Conservation (phyloP, 2,113 vertebrate genomes). For the Cyprinodon tularosa region DNA sequence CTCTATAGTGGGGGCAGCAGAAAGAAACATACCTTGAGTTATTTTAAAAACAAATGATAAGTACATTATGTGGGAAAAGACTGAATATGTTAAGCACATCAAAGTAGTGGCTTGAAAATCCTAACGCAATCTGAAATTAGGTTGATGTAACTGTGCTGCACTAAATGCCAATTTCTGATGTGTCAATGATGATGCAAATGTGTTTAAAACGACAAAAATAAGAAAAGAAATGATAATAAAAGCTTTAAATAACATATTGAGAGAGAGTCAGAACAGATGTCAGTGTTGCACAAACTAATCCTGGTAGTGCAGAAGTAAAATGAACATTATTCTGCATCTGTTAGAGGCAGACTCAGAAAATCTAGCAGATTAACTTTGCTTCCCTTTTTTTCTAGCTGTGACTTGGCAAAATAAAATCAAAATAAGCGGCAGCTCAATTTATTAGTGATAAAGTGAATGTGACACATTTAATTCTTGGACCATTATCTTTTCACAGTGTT, state of each 20-base stretch:
- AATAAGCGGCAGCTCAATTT: not conserved
- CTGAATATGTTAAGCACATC: not conserved
- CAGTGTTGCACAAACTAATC: not conserved
- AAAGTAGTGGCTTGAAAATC: not conserved
- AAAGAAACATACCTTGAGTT: not conserved
- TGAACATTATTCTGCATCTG: slow-evolving; percentile 4
- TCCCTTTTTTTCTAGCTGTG: slow-evolving; percentile 2
- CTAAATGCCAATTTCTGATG: not conserved
- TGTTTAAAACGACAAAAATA: not conserved
- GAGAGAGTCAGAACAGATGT: slow-evolving; percentile 5
- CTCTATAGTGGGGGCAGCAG: not conserved
- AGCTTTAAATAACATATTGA: not conserved
- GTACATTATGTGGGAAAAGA: not conserved
- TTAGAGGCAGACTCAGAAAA: not conserved
- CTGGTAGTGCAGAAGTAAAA: not conserved
- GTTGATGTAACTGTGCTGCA: not conserved
- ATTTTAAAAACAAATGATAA: not conserved
- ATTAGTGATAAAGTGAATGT: not conserved
- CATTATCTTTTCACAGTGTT: slow-evolving; percentile 15
- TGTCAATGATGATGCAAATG: not conserved
- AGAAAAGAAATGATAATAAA: not conserved
- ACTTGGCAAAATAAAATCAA: slow-evolving; percentile 7
- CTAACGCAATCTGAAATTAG: not conserved
- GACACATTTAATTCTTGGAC: slow-evolving; percentile 20
- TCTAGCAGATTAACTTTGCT: not conserved